phyloP scores from a whole-genome alignment of 2,888 invertebrate genomes.

The Labia minor region DNA sequence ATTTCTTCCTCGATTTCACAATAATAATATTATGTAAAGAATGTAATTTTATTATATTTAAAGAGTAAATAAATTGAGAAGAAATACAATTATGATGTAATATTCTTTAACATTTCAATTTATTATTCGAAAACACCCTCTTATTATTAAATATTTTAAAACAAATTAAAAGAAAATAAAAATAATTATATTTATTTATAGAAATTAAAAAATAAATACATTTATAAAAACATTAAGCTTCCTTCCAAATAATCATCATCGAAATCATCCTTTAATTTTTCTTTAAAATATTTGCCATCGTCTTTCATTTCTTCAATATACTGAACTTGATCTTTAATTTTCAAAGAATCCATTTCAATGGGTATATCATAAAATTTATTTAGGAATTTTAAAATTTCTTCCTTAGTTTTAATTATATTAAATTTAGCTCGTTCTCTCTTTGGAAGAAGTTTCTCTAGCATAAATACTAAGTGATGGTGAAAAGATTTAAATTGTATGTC shows the following conservation, averaged over 20 bases:
- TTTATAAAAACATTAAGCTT: neutral
- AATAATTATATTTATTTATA: neutral
- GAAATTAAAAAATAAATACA: neutral
- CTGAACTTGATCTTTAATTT: neutral
- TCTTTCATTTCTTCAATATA: neutral
- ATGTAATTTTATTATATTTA: too few relatives aligned
- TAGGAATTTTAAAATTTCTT: conserved; percentile 60
- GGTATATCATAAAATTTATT: conserved; percentile 43
- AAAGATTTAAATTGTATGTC: conserved; percentile 73
- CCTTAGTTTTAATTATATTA: conserved; percentile 59
- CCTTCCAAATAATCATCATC: neutral
- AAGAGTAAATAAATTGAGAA: too few relatives aligned
- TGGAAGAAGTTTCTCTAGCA: conserved; percentile 74
- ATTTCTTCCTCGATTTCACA: too few relatives aligned
- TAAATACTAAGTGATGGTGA: conserved; percentile 93
- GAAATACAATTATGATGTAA: too few relatives aligned
- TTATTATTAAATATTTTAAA: too few relatives aligned
- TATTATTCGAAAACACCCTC: too few relatives aligned
- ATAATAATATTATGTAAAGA: too few relatives aligned
- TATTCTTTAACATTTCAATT: too few relatives aligned
- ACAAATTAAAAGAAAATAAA: too few relatives aligned
- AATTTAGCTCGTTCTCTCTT: conserved; percentile 64
- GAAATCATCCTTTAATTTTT: neutral
- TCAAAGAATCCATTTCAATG: neutral
- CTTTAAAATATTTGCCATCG: neutral